phyloP scores from a whole-genome alignment of 1,140 invertebrate species.

The Thrips palmi region DNA sequence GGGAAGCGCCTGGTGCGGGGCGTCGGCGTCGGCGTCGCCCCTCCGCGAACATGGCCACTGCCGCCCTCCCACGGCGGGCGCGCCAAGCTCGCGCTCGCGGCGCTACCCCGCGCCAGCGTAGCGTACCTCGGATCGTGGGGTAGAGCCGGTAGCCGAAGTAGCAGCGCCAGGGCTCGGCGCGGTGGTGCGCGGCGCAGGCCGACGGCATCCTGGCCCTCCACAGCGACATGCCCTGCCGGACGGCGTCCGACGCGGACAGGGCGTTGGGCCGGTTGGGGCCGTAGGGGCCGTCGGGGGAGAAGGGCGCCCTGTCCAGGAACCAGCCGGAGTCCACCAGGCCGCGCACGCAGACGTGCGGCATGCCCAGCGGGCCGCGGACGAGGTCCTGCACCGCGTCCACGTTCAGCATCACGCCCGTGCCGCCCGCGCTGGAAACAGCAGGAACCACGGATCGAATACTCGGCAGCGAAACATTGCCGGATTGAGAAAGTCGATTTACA shows the following conservation, averaged over 20 bases:
- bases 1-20: too few species aligned
- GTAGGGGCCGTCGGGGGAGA: slow-evolving; percentile 29
- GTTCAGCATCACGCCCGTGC: slow-evolving; percentile 79
- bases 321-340: slow-evolving; percentile 82
- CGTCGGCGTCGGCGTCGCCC: too few species aligned
- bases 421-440: slow-evolving; percentile 52
- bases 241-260: slow-evolving; percentile 38
- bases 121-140: slow-evolving; percentile 58
- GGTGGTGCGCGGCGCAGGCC: slow-evolving; percentile 45
- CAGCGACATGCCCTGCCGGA: slow-evolving; percentile 56
- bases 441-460: neutral
- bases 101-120: too few species aligned
- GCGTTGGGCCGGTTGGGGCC: too few species aligned
- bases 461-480: neutral
- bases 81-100: too few species aligned
- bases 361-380: slow-evolving; percentile 34
- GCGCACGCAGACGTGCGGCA: slow-evolving; percentile 46
- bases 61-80: too few species aligned
- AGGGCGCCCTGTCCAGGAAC: slow-evolving; percentile 74
- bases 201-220: slow-evolving; percentile 69
- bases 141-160: slow-evolving; percentile 86
- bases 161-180: slow-evolving; percentile 67
- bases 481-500: too few species aligned
- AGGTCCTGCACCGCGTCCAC: slow-evolving; percentile 55
- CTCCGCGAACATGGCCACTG: too few species aligned